A percentile compares a stretch with the other conserved stretches of the same genome.
Conservation (phyloP, 2,113 vertebrate genomes). For the Jaculus jaculus region DNA sequence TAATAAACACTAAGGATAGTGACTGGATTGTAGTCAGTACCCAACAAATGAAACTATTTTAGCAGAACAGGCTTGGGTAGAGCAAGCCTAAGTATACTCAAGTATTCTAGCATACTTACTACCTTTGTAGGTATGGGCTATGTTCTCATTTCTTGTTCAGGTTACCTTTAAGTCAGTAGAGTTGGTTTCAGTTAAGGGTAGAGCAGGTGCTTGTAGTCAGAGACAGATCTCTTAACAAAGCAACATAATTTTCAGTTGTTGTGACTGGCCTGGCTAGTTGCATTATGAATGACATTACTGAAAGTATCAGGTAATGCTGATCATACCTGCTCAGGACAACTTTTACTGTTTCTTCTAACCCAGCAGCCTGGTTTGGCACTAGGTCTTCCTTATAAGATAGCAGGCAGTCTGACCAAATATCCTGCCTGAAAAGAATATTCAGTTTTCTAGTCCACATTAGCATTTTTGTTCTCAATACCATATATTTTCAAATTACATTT, state of each 20-base stretch:
- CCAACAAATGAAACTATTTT: not conserved
- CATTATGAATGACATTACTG: not conserved
- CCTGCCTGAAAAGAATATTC: not conserved
- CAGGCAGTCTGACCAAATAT: not conserved
- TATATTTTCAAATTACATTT: too few species aligned
- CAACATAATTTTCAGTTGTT: not conserved
- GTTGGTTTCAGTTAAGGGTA: not conserved
- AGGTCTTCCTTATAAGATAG: not conserved
- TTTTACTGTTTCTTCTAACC: not conserved
- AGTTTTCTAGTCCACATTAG: not conserved
- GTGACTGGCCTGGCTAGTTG: not conserved
- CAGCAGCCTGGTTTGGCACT: not conserved
- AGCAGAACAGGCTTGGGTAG: not conserved
- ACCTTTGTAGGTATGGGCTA: not conserved
- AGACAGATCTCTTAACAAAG: slow-evolving; percentile 4
- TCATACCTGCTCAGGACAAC: not conserved
- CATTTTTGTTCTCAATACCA: too few species aligned
- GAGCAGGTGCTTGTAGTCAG: not conserved
- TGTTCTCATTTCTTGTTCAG: slow-evolving; percentile 21
- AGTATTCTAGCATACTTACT: not conserved
- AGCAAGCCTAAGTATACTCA: not conserved
- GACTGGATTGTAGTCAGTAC: not conserved
- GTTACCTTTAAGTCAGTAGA: not conserved
- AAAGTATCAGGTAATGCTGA: slow-evolving; percentile 1
- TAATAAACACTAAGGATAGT: slow-evolving; percentile 10